These are phyloP conservation scores for Latrodectus geometricus DNA, from an alignment of 1,140 invertebrate species.

Conservation along the genomic window DNA sequence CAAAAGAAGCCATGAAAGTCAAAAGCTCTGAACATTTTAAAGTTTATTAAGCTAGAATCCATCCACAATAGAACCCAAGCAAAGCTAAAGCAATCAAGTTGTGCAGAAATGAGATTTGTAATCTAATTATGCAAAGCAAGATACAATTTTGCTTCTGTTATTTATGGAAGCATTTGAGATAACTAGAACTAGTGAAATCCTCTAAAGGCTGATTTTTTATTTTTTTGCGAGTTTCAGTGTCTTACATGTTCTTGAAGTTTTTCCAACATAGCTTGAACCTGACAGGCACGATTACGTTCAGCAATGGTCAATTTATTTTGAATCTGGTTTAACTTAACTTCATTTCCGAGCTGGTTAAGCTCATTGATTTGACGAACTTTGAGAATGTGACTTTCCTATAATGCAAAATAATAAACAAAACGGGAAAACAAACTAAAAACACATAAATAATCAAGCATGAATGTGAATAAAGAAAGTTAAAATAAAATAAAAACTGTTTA, in stretches of 20 bases:
- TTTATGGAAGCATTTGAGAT: not conserved
- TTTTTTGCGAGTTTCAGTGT: constrained; percentile 65
- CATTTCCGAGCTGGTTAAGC: constrained; percentile 71
- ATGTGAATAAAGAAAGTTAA: too few species aligned
- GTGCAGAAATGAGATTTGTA: not conserved
- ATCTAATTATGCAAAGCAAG: not conserved
- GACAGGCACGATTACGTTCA: constrained; percentile 82
- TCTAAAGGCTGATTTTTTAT: constrained; percentile 1
- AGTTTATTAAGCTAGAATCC: constrained; percentile 56
- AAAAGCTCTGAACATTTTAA: too few species aligned
- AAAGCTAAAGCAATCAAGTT: constrained; percentile 40
- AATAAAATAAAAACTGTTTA: too few species aligned
- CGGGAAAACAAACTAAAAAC: not conserved
- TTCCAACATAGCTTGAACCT: constrained; percentile 83
- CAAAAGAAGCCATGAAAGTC: too few species aligned
- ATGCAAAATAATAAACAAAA: not conserved
- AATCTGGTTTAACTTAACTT: constrained; percentile 75
- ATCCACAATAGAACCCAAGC: constrained; percentile 52
- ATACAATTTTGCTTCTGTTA: not conserved
- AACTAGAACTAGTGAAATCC: constrained; percentile 26
- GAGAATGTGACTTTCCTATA: constrained; percentile 45
- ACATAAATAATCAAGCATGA: too few species aligned
- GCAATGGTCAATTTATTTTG: constrained; percentile 80
- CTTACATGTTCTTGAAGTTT: constrained; percentile 83
- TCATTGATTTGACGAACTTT: constrained; percentile 57